Percentiles rank a stretch among this genome's conserved stretches.
phyloP scores from a whole-genome alignment of 2,888 invertebrate genomes.

The Tipula confusa region DNA sequence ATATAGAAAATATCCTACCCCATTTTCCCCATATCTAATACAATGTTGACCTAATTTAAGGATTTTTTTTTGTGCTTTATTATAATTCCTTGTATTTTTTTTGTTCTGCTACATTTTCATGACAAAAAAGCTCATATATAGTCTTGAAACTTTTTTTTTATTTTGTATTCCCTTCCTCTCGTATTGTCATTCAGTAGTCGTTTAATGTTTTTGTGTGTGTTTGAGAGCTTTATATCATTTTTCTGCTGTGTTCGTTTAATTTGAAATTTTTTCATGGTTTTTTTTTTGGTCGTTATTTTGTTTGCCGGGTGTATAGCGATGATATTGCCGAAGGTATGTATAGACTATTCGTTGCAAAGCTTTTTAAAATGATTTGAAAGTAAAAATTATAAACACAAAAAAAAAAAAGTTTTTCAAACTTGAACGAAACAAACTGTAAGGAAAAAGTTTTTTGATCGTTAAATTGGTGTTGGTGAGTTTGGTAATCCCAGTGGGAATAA shows the following conservation, averaged over 20 bases:
- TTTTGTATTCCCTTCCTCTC: too few relatives aligned
- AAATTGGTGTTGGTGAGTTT: slow-evolving; percentile 17
- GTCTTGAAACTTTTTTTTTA: background rate
- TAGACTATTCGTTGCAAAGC: background rate
- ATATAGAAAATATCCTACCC: background rate
- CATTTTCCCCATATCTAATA: background rate
- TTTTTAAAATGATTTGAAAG: background rate
- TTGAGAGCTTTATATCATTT: background rate
- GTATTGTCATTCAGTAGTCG: background rate
- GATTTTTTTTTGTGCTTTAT: background rate
- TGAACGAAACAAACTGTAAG: background rate
- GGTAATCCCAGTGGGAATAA: background rate
- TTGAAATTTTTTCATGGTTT: background rate
- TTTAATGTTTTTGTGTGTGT: too few relatives aligned
- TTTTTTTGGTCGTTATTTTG: background rate
- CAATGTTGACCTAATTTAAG: background rate
- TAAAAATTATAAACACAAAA: too few relatives aligned
- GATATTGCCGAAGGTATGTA: background rate
- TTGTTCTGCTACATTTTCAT: background rate
- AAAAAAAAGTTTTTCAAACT: background rate
- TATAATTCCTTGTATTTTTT: background rate
- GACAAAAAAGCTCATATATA: background rate
- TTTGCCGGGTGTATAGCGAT: background rate
- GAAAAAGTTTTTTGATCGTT: background rate
- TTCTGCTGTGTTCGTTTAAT: background rate